phyloP scores from a whole-genome alignment of 2,888 invertebrate species.

The Tetrapedia diversipes region DNA sequence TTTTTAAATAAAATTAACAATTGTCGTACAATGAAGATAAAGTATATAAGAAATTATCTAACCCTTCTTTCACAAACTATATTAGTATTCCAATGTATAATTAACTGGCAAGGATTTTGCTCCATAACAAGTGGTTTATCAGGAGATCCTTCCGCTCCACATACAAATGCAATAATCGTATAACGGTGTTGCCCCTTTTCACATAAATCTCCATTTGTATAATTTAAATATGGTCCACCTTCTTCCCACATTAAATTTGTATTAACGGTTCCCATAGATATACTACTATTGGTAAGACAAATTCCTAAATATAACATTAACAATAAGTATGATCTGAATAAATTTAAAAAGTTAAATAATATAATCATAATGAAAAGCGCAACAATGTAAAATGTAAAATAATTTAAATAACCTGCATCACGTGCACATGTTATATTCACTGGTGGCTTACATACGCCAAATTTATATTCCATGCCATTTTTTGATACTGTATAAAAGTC shows the following conservation, averaged over 20 bases:
- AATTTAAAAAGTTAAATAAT: neutral
- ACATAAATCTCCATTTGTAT: conserved; percentile 76
- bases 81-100: conserved; percentile 74
- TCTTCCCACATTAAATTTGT: conserved; percentile 75
- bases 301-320: conserved; percentile 66
- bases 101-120: conserved; percentile 68
- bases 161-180: conserved; percentile 75
- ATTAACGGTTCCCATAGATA: conserved; percentile 74
- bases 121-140: conserved; percentile 68
- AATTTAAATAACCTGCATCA: conserved; percentile 64
- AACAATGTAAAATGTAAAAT: neutral
- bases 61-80: conserved; percentile 73
- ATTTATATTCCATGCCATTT: conserved; percentile 64
- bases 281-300: conserved; percentile 65
- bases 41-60: conserved; percentile 29
- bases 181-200: conserved; percentile 62
- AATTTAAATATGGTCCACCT: conserved; percentile 78
- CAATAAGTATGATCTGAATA: neutral
- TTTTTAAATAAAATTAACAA: neutral
- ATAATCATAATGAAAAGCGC: conserved; percentile 9
- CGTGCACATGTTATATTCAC: conserved; percentile 58
- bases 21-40: neutral
- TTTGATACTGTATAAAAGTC: conserved; percentile 54
- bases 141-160: conserved; percentile 66
- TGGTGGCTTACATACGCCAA: conserved; percentile 72